Evolutionary conservation across 2,888 invertebrate genomes (phyloP).

Genomic region (Andrena haemorrhoa): DNA sequence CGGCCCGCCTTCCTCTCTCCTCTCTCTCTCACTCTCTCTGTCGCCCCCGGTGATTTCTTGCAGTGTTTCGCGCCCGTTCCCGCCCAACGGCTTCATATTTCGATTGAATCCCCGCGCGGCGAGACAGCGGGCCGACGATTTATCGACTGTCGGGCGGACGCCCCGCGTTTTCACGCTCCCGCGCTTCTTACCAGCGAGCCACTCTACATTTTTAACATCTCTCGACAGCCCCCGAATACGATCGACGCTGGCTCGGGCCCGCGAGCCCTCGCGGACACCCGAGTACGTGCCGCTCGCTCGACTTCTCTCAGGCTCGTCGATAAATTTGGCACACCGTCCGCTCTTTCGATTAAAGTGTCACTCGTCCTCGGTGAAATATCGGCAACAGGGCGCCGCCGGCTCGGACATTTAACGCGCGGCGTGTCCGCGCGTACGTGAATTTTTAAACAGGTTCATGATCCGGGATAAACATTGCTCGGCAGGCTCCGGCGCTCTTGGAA

Average conservation of each 20-base stretch:
- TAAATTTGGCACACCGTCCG: conserved; percentile 32
- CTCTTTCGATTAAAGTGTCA: conserved; percentile 34
- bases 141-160: conserved; percentile 36
- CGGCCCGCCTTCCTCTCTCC: not conserved
- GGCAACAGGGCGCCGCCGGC: conserved; percentile 5
- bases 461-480: not conserved
- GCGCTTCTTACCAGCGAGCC: conserved; percentile 25
- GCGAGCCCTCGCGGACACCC: not conserved
- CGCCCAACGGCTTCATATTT: conserved; percentile 34
- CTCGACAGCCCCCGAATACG: not conserved
- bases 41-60: conserved; percentile 15
- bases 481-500: not conserved
- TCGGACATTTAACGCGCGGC: not conserved
- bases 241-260: conserved; percentile 6
- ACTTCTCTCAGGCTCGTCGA: not conserved
- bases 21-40: not conserved
- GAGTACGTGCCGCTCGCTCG: not conserved
- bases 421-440: not conserved
- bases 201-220: conserved; percentile 11
- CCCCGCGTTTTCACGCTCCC: conserved; percentile 34
- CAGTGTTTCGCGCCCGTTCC: conserved; percentile 21
- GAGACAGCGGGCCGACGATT: conserved; percentile 43
- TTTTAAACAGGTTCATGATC: conserved; percentile 1
- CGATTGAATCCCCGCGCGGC: conserved; percentile 39
- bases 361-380: conserved; percentile 29